Evolutionary conservation across 2,888 invertebrate species (phyloP), one percentile per base, ranked within the genome.

Genomic region (Netelia melanura): DNA sequence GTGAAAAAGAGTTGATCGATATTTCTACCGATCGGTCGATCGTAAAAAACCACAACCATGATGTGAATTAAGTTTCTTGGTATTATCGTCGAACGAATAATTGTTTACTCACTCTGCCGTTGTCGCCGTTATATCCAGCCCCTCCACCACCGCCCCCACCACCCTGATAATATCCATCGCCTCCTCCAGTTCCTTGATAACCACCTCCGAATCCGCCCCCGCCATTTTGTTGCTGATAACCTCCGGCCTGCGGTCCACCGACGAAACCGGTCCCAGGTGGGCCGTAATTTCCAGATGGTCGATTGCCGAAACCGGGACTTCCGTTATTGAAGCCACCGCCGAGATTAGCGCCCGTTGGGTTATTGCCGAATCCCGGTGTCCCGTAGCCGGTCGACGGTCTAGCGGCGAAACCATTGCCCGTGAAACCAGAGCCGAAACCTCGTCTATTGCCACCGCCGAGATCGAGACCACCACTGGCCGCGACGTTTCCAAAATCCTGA

Each of bases 21-120:
- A 30, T 30, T 30, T 30, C 2, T 30, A 30, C 3, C 30, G 48
- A 48, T 48, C 48, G 3, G 9, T 48, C 14, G 14, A 48, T 48
- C 8, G 48, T 2, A 48, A 11, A 8, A 2, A 48, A 48, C 1
- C 10, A 2, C 48, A 48, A 48, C 8, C 2, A 14, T 8, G 9
- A 48, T 48, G 30, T 48, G 2, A 48, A 48, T 48, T 14, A 9
- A 3, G 8, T 9, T 14, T 14, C 14, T 14, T 48, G 3, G 48
- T 48, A 14, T 48, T 9, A 21, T 9, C n/a, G 10, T 58, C 21
- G 58, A 72, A 38, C 38, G 38, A 38, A 38, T 38, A 38, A 6
- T 54, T 61, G 25, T 52, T 17, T 72, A 88, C 89, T 88, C 84
- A 92, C 92, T 81, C 91, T 90, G 79, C 89, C 90, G 30, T 87